Conservation (phyloP, 2,113 vertebrate species). For the Lamprotornis superbus region DNA sequence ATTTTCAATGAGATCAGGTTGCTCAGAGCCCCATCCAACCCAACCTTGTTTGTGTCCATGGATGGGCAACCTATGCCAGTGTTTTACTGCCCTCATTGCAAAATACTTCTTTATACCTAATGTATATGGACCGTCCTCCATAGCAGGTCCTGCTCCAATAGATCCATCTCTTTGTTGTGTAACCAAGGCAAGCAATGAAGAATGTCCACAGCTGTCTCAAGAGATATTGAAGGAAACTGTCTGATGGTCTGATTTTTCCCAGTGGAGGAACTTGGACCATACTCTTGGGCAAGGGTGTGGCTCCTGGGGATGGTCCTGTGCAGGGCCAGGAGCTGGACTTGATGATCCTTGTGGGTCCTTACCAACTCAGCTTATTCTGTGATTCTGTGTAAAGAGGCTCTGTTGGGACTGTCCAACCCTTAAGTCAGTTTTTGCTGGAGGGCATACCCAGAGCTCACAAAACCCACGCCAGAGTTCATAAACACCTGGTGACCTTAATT, state of each 20-base stretch:
- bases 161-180: neutral
- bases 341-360: neutral
- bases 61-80: neutral
- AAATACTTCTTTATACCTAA: neutral
- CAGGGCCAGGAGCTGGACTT: neutral
- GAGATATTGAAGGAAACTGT: neutral
- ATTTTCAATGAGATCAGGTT: neutral
- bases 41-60: neutral
- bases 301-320: neutral
- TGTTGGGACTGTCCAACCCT: neutral
- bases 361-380: neutral
- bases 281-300: accelerated
- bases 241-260: neutral
- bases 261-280: neutral
- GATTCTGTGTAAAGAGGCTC: neutral
- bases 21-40: neutral
- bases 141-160: neutral
- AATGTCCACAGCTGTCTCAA: neutral
- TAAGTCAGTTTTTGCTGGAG: neutral
- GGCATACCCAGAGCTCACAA: accelerated
- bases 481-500: too few relatives aligned
- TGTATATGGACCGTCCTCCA: neutral
- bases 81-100: neutral
- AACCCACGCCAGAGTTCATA: neutral
- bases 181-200: neutral